Evolutionary conservation across 1,140 invertebrate genomes (phyloP).

Genomic region (Belonocnema kinseyi): DNA sequence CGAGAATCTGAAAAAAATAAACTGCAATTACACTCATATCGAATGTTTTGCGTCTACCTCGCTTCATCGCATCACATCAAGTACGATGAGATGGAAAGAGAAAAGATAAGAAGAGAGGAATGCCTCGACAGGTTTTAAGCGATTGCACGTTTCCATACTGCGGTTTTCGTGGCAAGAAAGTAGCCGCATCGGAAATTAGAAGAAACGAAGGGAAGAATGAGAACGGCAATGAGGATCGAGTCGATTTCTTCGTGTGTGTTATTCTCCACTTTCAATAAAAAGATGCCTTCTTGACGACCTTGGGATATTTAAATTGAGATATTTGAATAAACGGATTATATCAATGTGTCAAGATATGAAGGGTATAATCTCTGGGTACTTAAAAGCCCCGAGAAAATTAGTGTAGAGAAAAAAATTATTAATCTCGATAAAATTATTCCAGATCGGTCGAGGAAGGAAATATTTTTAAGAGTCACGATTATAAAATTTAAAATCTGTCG

Average conservation of each 20-base stretch:
- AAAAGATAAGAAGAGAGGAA: conserved; percentile 52
- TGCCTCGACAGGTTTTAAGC: conserved; percentile 49
- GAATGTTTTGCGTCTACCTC: conserved; percentile 40
- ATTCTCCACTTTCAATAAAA: too few relatives aligned
- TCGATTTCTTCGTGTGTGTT: background rate
- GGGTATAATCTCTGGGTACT: background rate
- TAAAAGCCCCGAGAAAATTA: too few relatives aligned
- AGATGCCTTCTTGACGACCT: background rate
- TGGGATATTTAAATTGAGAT: background rate
- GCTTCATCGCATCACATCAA: background rate
- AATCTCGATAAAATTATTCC: too few relatives aligned
- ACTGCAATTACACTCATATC: conserved; percentile 36
- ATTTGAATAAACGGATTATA: background rate
- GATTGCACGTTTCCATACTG: conserved; percentile 33
- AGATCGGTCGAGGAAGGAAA: too few relatives aligned
- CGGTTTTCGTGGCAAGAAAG: conserved; percentile 51
- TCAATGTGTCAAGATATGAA: background rate
- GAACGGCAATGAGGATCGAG: conserved; percentile 40
- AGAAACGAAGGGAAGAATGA: conserved; percentile 45
- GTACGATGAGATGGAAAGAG: conserved; percentile 36
- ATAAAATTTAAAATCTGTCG: too few relatives aligned
- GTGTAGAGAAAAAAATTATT: too few relatives aligned
- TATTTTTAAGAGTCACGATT: too few relatives aligned
- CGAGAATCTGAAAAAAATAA: conserved; percentile 1
- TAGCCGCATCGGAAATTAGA: conserved; percentile 50